Conservation (phyloP, 2,888 invertebrate genomes). For the Eupithecia abbreviata region DNA sequence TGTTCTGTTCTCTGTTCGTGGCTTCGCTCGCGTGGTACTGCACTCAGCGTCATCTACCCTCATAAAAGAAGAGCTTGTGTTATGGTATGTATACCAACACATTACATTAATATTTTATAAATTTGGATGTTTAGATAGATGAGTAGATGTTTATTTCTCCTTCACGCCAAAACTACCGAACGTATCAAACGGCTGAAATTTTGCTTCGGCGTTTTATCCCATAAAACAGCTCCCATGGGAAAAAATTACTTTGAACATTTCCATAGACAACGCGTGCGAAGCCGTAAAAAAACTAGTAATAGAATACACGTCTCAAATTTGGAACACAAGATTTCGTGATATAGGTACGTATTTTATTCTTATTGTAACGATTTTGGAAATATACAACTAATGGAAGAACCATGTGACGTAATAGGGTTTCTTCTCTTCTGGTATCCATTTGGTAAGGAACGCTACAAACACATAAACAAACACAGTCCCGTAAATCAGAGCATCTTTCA, state of each 20-base stretch:
- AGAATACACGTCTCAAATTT: not conserved
- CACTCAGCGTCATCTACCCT: not conserved
- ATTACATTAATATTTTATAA: no score
- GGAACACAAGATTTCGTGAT: not conserved
- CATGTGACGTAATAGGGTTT: not conserved
- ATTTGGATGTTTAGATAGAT: no score
- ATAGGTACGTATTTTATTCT: not conserved
- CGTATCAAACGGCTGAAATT: no score
- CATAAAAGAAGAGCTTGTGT: not conserved
- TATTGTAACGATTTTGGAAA: not conserved
- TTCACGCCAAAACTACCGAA: no score
- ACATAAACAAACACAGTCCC: not conserved
- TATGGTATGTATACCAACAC: not conserved
- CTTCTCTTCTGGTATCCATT: not conserved
- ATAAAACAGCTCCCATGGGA: no score
- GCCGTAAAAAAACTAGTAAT: no score
- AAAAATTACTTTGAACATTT: no score
- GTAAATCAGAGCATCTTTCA: slow-evolving; percentile 1
- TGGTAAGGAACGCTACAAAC: not conserved
- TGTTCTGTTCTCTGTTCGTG: not conserved
- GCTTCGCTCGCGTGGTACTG: not conserved
- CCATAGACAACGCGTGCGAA: no score
- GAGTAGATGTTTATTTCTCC: no score
- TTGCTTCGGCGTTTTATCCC: no score
- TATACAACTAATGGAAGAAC: not conserved